Evolutionary conservation across 2,888 invertebrate genomes (phyloP), one percentile per base, ranked within the genome.

Genomic region (Torymus aiolomorphi): DNA sequence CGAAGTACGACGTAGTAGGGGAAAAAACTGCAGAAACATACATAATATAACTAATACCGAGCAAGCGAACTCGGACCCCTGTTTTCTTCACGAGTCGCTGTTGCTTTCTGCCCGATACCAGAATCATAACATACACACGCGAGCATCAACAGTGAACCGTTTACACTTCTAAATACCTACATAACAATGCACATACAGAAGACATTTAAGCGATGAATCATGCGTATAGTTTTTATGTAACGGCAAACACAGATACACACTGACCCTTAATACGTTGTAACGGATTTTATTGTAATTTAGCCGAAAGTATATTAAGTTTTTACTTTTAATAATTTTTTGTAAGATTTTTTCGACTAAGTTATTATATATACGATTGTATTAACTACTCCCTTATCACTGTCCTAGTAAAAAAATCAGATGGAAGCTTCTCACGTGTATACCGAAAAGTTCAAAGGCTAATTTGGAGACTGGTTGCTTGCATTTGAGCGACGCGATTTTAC

Each of bases 1-100:
- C 83, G 83, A 82, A 65, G 81, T 81, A 78, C 83, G 83, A 82
- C 70, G 81, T 81, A 78, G 73, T 78, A 73, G 63, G 71, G 71
- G 69, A 66, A n/a, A 16, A 57, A 71, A 62, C 18, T 56, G 62
- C 69, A n/a, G 51, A 80, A 66, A 69, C 56, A 63, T 66, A 74
- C n/a, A 76, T 59, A 52, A 59, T 20, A 14, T 66, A 78, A 72
- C 49, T 66, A 66, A 72, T 20, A 52, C 52, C 24, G 16, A 49
- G 61, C 18, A 73, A 42, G 63, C 16, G 67, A 65, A 63, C 24
- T 73, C 62, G 14, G 11, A 52, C 8, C 42, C 8, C 42, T 42
- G 18, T 49, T 73, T 70, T 70, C 14, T 62, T 57, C 20, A 14
- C 16, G 11, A 54, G 24, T 13, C 65, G 59, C 71, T 65, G 49